These are phyloP conservation scores for Euthynnus affinis DNA, from an alignment of 2,797 vertebrate genomes.

Conservation along the genomic window DNA sequence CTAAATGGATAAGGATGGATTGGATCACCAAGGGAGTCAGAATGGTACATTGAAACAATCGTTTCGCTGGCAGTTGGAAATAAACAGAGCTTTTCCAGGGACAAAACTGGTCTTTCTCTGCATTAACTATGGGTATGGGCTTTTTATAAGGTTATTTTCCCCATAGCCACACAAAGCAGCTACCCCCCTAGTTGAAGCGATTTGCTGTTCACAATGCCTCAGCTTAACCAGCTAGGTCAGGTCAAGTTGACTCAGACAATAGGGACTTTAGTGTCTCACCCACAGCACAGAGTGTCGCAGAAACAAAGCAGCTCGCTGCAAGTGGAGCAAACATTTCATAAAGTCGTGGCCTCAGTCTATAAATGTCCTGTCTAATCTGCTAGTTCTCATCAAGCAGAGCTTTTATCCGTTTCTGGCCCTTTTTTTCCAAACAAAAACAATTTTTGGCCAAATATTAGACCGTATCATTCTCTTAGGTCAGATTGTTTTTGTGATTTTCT, in stretches of 20 bases:
- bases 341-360: slow-evolving; percentile 81
- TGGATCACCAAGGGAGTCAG: slow-evolving; percentile 56
- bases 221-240: slow-evolving; percentile 92
- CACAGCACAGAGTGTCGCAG: slow-evolving; percentile 84
- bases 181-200: slow-evolving; percentile 88
- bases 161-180: slow-evolving; percentile 84
- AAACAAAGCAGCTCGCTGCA: slow-evolving; percentile 84
- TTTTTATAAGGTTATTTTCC: slow-evolving; percentile 88
- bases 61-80: slow-evolving; percentile 78
- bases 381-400: slow-evolving; percentile 66
- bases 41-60: slow-evolving; percentile 50
- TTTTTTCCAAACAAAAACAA: slow-evolving; percentile 4
- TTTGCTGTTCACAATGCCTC: slow-evolving; percentile 89
- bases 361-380: slow-evolving; percentile 76
- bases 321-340: slow-evolving; percentile 85
- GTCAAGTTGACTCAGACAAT: slow-evolving; percentile 91
- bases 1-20: slow-evolving; percentile 68
- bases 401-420: slow-evolving; percentile 49
- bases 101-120: slow-evolving; percentile 86
- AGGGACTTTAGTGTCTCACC: slow-evolving; percentile 88
- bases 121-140: slow-evolving; percentile 84
- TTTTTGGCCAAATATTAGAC: slow-evolving; percentile 34
- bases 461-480: not conserved
- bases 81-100: slow-evolving; percentile 78
- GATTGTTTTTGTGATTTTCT: not conserved